phyloP scores from a whole-genome alignment of 2,113 vertebrate species.

The Gracilinanus agilis region DNA sequence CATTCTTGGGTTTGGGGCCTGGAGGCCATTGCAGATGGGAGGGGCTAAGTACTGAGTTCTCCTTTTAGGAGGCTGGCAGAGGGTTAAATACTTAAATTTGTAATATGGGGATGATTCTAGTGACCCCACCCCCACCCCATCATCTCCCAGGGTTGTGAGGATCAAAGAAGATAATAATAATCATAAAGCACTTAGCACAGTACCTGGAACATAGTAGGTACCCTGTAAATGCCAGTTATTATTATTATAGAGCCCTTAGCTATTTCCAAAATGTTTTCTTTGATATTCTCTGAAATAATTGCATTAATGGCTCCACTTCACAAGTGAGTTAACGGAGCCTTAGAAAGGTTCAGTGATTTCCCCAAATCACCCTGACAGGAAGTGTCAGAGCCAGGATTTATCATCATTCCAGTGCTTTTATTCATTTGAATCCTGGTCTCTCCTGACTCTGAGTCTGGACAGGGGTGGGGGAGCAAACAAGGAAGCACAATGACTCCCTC shows the following conservation, averaged over 20 bases:
- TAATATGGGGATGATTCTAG: not conserved
- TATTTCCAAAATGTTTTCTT: not conserved
- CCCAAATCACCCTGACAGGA: not conserved
- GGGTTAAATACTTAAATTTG: not conserved
- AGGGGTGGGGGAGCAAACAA: not conserved
- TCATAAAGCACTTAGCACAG: not conserved
- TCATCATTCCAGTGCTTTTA: rapidly evolving
- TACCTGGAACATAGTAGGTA: not conserved
- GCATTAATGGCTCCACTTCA: not conserved
- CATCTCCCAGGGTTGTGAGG: not conserved
- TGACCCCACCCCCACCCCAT: not conserved
- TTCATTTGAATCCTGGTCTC: not conserved
- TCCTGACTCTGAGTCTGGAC: not conserved
- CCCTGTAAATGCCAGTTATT: no score
- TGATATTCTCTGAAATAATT: no score
- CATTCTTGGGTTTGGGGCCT: not conserved
- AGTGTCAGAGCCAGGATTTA: not conserved
- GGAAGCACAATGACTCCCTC: not conserved
- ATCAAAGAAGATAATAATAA: not conserved
- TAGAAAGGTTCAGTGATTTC: slow-evolving; percentile 4
- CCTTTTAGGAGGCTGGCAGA: not conserved
- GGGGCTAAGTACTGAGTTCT: not conserved
- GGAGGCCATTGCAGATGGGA: not conserved
- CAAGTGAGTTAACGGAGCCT: not conserved
- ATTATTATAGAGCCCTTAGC: not conserved